Base-by-base conservation (phyloP, 2,113 vertebrate species). In the Cettia cetti region DNA sequence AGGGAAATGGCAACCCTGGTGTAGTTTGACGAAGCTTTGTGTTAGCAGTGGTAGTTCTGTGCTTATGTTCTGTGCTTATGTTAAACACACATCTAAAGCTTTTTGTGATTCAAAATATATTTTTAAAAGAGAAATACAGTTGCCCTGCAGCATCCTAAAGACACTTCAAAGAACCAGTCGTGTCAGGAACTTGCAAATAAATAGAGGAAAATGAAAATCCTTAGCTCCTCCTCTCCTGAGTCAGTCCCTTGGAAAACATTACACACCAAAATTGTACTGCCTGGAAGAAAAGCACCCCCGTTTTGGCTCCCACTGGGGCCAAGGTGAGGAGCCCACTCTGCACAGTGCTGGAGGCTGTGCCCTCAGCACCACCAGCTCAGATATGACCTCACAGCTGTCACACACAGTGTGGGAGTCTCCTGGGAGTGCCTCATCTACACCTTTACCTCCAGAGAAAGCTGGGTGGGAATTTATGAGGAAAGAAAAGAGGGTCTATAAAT, bases 71-170 rank as follows among this genome's bases (percentile, higher is more conserved):
- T 20, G 3, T 30, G 16, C 37, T 61, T 60, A 33, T 1, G 20
- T 75, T 84, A 75, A 35, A 86, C 27, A 60, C 26, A 33, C 6
- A 30, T 72, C 54, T 49, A 2, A 90, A 80, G 42, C 6, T 45
- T 74, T 89, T n/a, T 56, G 30, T 31, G 9, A 82, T 71, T 71
- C 61, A 64, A 80, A 76, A 82, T 26, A 26, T n/a, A 39, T 77
- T 92, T 93, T 89, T 11, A 47, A 90, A 66, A 64, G n/a, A 89
- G 40, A 83, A 89, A 60, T 60, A 52, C 1, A 6, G 23, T 47
- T 95, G 60, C 53, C 94, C 88, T 89, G 17, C 60, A 95, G 85
- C 88, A 79, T 44, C 53, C 64, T 64, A 86, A 86, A 88, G 56
- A 86, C 28, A 65, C 26, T 94, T 90, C 76, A 83, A 94, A 83